Evolutionary conservation across 2,797 vertebrate genomes (phyloP).

Genomic region (Sebastes hubbsi): DNA sequence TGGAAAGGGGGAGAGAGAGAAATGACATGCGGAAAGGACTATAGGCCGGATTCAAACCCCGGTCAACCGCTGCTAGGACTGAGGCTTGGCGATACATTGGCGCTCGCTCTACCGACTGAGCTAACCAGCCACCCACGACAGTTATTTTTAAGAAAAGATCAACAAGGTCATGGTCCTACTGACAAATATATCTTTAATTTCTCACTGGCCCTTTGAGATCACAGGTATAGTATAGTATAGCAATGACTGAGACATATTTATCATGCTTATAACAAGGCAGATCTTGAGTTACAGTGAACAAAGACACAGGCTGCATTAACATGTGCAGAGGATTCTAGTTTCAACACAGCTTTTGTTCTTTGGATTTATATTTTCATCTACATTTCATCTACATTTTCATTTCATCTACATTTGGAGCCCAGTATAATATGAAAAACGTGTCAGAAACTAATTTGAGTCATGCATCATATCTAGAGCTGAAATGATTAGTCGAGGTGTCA

Average conservation of each 20-base stretch:
- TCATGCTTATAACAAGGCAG: neutral
- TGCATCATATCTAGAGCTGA: neutral
- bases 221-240: neutral
- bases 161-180: neutral
- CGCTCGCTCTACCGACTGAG: too few species aligned
- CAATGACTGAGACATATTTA: neutral
- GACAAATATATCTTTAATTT: slow-evolving; percentile 19
- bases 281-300: neutral
- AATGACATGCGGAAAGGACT: too few species aligned
- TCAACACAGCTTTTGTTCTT: neutral
- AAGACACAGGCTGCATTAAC: neutral
- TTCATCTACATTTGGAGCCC: neutral
- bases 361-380: slow-evolving; percentile 5
- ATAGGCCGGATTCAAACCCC: too few species aligned
- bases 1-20: too few species aligned
- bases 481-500: neutral
- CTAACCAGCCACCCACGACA: too few species aligned
- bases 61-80: too few species aligned
- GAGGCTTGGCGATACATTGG: too few species aligned
- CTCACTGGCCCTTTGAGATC: neutral
- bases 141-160: neutral
- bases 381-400: neutral
- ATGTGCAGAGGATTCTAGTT: neutral
- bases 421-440: neutral
- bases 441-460: neutral